A percentile compares a stretch with the other conserved stretches of the same genome.
Evolutionary conservation across 2,113 vertebrate species (phyloP).

Genomic region (Pseudopipra pipra): DNA sequence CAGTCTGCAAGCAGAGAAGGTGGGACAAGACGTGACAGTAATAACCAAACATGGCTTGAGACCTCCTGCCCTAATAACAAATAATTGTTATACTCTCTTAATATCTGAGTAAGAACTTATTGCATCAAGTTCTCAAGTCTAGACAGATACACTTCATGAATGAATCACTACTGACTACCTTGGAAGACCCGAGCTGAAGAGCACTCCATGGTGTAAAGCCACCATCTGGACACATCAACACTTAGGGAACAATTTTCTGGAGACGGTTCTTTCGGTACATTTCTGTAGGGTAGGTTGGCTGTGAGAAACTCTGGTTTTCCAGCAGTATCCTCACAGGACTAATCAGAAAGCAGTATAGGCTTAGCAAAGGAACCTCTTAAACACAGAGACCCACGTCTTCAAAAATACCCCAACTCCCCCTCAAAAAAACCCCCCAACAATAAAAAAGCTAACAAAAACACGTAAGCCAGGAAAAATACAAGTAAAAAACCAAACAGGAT

Average conservation of each 20-base stretch:
- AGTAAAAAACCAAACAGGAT: neutral
- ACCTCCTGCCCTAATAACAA: neutral
- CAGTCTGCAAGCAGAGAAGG: neutral
- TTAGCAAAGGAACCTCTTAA: neutral
- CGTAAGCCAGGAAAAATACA: neutral
- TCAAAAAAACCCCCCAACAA: fast-evolving
- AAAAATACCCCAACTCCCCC: neutral
- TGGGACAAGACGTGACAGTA: neutral
- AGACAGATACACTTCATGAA: conserved; percentile 19
- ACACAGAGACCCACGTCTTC: neutral
- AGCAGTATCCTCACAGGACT: neutral
- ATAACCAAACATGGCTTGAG: neutral
- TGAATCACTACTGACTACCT: conserved; percentile 48
- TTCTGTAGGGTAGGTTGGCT: neutral
- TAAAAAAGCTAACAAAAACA: neutral
- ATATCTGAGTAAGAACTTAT: conserved; percentile 1
- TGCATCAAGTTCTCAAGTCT: conserved; percentile 49
- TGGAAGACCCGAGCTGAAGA: conserved; percentile 33
- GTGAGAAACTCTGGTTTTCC: conserved; percentile 1
- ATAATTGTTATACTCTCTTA: neutral
- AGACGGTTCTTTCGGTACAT: neutral
- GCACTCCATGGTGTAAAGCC: conserved; percentile 2
- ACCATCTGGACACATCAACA: conserved; percentile 41
- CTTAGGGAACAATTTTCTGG: conserved; percentile 15
- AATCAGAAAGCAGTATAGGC: neutral